Conservation (phyloP, 1,140 invertebrate genomes). For the Hydropsyche tenuis region DNA sequence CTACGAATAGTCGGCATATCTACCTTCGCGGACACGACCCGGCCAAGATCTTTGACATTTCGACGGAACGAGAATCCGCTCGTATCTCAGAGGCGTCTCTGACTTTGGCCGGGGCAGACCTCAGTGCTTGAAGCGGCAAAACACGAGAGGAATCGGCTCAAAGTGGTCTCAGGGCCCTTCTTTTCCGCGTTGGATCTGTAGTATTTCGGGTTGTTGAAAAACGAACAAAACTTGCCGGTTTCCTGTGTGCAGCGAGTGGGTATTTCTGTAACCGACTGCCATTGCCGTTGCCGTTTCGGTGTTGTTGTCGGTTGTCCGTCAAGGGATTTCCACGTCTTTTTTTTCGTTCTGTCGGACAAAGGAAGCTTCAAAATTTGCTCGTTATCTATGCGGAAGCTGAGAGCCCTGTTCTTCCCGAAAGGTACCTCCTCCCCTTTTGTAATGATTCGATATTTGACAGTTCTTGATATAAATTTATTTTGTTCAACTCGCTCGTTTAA, state of each 20-base stretch:
- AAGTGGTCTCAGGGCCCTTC: not conserved
- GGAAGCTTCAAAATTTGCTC: constrained; percentile 44
- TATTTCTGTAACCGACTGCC: constrained; percentile 45
- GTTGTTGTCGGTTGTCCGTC: not conserved
- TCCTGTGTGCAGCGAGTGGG: constrained; percentile 41
- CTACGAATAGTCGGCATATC: constrained; percentile 9
- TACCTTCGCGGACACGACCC: constrained; percentile 5
- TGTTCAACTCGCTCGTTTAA: not conserved
- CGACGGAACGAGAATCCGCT: not conserved
- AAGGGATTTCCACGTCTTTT: not conserved
- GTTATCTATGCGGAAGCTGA: constrained; percentile 44
- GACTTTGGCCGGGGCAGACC: not conserved
- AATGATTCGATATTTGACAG: no score
- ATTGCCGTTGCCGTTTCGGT: not conserved
- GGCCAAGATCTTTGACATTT: constrained; percentile 17
- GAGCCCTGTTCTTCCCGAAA: constrained; percentile 46
- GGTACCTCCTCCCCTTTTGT: constrained; percentile 23
- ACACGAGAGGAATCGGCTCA: not conserved
- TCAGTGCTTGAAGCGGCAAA: not conserved
- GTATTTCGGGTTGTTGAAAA: constrained; percentile 37
- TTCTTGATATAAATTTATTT: not conserved
- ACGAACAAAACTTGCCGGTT: constrained; percentile 48
- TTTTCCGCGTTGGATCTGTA: not conserved
- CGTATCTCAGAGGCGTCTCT: not conserved
- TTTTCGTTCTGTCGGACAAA: not conserved